phyloP scores from a whole-genome alignment of 2,888 invertebrate genomes.

The Megalurothrips usitatus region DNA sequence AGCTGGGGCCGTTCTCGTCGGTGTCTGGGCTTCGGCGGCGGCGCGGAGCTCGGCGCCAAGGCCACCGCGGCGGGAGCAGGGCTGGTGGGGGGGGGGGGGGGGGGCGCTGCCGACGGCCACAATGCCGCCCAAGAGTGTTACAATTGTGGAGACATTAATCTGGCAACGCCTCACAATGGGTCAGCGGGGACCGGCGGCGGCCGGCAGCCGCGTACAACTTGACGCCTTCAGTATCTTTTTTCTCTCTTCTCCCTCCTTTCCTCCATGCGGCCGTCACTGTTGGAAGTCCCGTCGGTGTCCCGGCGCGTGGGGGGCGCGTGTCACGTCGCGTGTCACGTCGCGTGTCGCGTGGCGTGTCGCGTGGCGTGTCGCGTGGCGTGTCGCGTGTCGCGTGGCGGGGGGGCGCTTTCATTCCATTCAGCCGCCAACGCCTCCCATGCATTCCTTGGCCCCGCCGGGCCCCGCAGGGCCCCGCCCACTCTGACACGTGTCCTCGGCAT shows the following conservation, averaged over 20 bases:
- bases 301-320: too few relatives aligned
- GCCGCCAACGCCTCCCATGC: too few relatives aligned
- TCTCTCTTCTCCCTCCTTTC: neutral
- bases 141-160: neutral
- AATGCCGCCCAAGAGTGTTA: neutral
- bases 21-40: neutral
- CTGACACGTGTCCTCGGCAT: too few relatives aligned
- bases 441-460: too few relatives aligned
- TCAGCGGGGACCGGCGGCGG: constrained; percentile 33
- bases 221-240: neutral
- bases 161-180: neutral
- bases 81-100: neutral
- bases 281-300: too few relatives aligned
- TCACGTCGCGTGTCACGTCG: too few relatives aligned
- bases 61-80: neutral
- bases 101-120: neutral
- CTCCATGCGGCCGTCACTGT: neutral
- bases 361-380: too few relatives aligned
- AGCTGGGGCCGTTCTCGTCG: neutral
- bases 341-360: neutral
- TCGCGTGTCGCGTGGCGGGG: neutral
- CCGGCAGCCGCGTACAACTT: neutral
- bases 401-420: neutral
- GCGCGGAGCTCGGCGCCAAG: too few relatives aligned
- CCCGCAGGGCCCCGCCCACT: too few relatives aligned